Base-by-base conservation (phyloP, 2,113 vertebrate genomes). In the Macrotis lagotis region DNA sequence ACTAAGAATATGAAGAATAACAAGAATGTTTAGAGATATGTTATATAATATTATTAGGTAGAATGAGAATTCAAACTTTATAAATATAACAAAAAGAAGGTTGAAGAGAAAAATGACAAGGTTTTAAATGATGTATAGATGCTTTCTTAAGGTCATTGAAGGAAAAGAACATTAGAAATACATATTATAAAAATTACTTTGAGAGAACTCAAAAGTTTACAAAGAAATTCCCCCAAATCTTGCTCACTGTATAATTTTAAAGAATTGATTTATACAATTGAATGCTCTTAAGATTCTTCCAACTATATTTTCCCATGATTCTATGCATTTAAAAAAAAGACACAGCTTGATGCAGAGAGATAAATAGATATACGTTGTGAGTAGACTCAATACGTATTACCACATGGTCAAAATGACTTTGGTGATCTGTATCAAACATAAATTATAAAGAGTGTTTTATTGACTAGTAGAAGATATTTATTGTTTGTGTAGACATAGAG, bases 201-300 rank as follows among this genome's bases (percentile, higher is more conserved):
- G n/a, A 83, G 0, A 83, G 66, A 83, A 66, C 3, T 1, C 31
- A 37, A 37, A 59, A 66, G 44, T 2, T 83, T 44, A 74, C 16
- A n/a, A n/a, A 44, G 37, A 83, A 44, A 83, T 83, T 83, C 7
- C 66, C 19, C n/a, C 22, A 19, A 44, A 83, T 44, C 16, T 83
- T 83, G 16, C 37, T 83, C n/a, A 44, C 6, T 83, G n/a, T 16
- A 24, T 44, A 83, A 83, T 83, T 74, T 44, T 83, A 24, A n/a
- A 74, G 19, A 83, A 7, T 44, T 44, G n/a, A 2, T 44, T n/a
- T 44, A 83, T 44, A 44, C 7, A 44, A 1, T 89, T 96, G 90
- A 95, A 96, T 88, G 31, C 10, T 8, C 44, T 95, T 47, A 48
- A 95, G 96, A 95, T 90, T 94, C 44, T 96, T 96, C n/a, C 16